These are phyloP conservation scores for Pseudococcus viburni DNA, from an alignment of 2,888 invertebrate species.

Conservation along the genomic window DNA sequence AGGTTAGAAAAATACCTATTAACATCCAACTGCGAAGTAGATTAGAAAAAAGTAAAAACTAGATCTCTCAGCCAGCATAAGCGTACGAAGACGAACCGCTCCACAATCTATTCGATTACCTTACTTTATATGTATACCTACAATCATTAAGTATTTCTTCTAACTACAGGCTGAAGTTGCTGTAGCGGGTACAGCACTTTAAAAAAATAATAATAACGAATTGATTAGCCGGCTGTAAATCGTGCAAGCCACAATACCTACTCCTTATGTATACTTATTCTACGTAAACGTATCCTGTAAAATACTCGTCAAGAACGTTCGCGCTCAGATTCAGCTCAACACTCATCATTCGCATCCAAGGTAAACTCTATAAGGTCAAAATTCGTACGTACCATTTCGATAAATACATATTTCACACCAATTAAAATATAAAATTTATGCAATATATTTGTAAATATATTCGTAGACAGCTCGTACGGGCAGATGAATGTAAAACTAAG, in stretches of 20 bases:
- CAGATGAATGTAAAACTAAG: too few species aligned
- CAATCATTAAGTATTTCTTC: constrained; percentile 22
- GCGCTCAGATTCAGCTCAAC: neutral
- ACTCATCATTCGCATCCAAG: neutral
- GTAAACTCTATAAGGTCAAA: neutral
- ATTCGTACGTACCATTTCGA: neutral
- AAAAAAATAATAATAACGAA: constrained; percentile 3
- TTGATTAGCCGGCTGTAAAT: neutral
- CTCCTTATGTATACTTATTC: too few species aligned
- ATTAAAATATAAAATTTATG: constrained; percentile 13
- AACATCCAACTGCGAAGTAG: constrained; percentile 53
- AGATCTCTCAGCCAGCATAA: constrained; percentile 25
- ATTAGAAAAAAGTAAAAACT: constrained; percentile 59
- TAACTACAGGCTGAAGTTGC: constrained; percentile 16
- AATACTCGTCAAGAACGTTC: neutral
- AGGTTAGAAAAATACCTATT: constrained; percentile 50
- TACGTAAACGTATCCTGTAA: neutral
- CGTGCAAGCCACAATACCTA: neutral
- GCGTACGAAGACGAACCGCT: neutral
- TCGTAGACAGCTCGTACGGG: too few species aligned
- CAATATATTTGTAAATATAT: neutral
- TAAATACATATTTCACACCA: neutral
- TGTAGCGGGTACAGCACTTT: neutral
- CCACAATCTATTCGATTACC: constrained; percentile 7
- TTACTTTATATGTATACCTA: neutral